Base-by-base conservation (phyloP, 2,113 vertebrate genomes). In the Polypterus senegalus region DNA sequence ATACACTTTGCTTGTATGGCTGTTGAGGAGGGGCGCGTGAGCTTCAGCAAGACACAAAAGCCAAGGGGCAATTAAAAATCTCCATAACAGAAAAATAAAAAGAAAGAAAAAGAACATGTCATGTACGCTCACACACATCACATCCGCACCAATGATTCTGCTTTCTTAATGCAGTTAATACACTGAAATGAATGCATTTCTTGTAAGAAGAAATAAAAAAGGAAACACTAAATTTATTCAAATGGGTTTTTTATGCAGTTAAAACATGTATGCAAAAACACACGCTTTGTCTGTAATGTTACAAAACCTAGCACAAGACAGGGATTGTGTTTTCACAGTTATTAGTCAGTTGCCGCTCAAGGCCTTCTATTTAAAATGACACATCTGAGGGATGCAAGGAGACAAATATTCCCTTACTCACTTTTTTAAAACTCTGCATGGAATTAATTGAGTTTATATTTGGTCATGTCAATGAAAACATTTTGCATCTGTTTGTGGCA, bases 221-320 rank as follows among this genome's bases (percentile, higher is more conserved):
- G 9, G 6, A 51, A 53, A 69, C 63, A 63, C 61, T 58, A 68
- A 68, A 73, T 67, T 65, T 67, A 60, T 67, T 67, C 57, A 62
- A 71, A 74, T 72, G 54, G 63, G 70, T 72, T 67, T 68, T 72
- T 70, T 68, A 66, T 58, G 68, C 66, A 45, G 59, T 59, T 63
- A 60, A 61, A 59, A 64, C 62, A 59, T 62, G 54, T 64, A 64
- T 52, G 46, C 47, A 48, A 45, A 10, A 61, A 69, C 63, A 60
- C 51, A n/a, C 53, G 57, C 46, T 61, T 63, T 27, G 27, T 27
- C 27, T 27, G 27, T 27, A 27, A 27, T 27, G 27, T 27, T 60
- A 61, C 60, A 52, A 46, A 67, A 11, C 61, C 54, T 52, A n/a
- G 52, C 63, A 57, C 8, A 9, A 43, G 49, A 54, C 47, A 54